Evolutionary conservation across 1,140 invertebrate species (phyloP), one percentile per base, ranked within the genome.

Genomic region (Mamestra configurata): DNA sequence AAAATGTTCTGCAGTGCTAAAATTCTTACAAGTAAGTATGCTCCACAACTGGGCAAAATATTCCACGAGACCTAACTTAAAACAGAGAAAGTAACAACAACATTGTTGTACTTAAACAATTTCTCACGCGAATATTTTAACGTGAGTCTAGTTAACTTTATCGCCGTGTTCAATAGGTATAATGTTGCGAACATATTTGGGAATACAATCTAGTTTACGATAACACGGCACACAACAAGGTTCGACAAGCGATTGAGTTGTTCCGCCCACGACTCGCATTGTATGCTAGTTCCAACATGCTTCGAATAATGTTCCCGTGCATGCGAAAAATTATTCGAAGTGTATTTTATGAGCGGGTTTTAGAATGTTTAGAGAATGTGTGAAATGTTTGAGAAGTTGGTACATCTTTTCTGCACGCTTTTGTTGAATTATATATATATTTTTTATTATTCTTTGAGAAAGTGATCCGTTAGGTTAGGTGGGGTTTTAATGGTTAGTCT

Each of bases 171-270:
- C 64, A 68, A 68, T 68, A 68, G 40, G 37, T 46, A 61, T 37
- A 68, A 64, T 40, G 59, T 4, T 35, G 57, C n/a, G 59, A 61
- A 76, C 73, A 76, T 76, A 76, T 76, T 76, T 76, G 55, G 55
- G 37, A 31, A 46, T 46, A 40, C 40, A 59, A 22, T 27, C 37
- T 76, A 46, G 37, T 77, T 77, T 77, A 77, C 75, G 75, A 77
- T 46, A 49, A 61, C 20, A 64, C 13, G 20, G 27, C 18, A 40
- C 22, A 79, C 31, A 77, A 79, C 77, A 79, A n/a, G 51, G 24
- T 64, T 59, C 49, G 64, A 79, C 77, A 79, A 83, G 37, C 68
- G 80, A 79, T 85, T 81, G 80, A 85, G 82, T 79, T 82, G 83
- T 85, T 57, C 35, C 75, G 20, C 82, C 79, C 73, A 81, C 82